Percentiles rank a stretch among this genome's conserved stretches.
Conservation (phyloP, 2,113 vertebrate genomes). For the Phalacrocorax aristotelis region DNA sequence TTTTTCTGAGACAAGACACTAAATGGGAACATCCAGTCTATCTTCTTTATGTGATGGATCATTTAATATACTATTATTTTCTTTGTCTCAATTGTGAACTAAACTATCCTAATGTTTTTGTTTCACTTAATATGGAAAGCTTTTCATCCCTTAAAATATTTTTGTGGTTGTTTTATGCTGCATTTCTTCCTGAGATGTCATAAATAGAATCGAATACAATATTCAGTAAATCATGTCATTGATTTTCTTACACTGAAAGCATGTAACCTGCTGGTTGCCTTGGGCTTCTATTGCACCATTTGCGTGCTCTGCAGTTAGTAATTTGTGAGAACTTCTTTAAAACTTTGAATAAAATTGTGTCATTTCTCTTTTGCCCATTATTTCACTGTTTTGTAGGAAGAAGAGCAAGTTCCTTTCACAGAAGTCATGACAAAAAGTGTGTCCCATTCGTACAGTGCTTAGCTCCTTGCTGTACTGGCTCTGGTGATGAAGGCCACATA, state of each 20-base stretch:
- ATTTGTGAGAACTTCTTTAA: not conserved
- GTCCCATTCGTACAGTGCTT: not conserved
- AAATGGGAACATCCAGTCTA: not conserved
- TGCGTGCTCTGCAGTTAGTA: not conserved
- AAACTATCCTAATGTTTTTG: conserved; percentile 28
- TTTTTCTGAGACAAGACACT: not conserved
- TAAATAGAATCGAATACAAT: conserved; percentile 5
- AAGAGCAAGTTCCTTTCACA: not conserved
- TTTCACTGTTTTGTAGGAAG: not conserved
- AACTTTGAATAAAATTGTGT: not conserved
- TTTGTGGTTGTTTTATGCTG: not conserved
- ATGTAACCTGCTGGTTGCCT: not conserved
- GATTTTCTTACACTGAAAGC: not conserved
- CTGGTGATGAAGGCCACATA: not conserved
- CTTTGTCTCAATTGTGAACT: conserved; percentile 19
- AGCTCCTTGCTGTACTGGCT: not conserved
- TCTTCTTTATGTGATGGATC: not conserved
- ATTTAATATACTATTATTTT: conserved; percentile 19
- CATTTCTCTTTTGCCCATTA: not conserved
- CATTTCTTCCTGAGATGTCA: conserved; percentile 13
- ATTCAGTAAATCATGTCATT: not conserved
- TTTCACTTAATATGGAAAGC: conserved; percentile 30
- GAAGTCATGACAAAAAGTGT: not conserved
- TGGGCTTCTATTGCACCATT: not conserved
- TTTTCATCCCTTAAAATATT: not conserved